Conservation (phyloP, 2,888 invertebrate genomes). For the Andrena camellia region DNA sequence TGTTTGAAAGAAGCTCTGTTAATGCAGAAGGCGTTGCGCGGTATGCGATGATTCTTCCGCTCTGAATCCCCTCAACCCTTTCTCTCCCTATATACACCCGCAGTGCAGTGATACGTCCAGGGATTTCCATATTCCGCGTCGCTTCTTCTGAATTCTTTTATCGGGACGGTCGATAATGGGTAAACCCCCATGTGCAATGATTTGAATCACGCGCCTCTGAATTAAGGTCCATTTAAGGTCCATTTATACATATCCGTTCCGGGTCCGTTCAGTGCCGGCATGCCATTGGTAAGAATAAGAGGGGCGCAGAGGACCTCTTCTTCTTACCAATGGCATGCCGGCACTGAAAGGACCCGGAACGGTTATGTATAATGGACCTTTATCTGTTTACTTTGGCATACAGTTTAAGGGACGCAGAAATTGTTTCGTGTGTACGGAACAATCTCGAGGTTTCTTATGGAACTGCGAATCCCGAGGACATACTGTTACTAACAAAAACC, state of each 20-base stretch:
- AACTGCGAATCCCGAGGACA: background rate
- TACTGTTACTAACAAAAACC: background rate
- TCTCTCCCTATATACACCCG: conserved; percentile 42
- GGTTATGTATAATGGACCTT: too few relatives aligned
- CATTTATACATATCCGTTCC: too few relatives aligned
- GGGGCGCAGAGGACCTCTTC: too few relatives aligned
- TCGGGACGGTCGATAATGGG: conserved; percentile 42
- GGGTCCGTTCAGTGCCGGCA: too few relatives aligned
- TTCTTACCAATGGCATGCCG: too few relatives aligned
- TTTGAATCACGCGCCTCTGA: conserved; percentile 10
- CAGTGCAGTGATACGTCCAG: conserved; percentile 61
- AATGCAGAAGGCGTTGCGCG: background rate
- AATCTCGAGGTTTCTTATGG: too few relatives aligned
- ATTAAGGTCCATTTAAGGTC: too few relatives aligned
- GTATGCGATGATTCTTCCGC: conserved; percentile 54
- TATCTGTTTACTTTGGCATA: conserved; percentile 10
- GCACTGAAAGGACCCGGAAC: too few relatives aligned
- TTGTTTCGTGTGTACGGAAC: too few relatives aligned
- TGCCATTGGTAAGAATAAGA: too few relatives aligned
- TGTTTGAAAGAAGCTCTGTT: conserved; percentile 21
- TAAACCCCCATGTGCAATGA: conserved; percentile 2
- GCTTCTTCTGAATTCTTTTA: conserved; percentile 58
- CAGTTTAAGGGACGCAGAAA: background rate
- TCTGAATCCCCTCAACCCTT: conserved; percentile 51
- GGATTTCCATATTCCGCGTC: conserved; percentile 56